Base-by-base conservation (phyloP, 2,888 invertebrate species). In the Netelia inedita region DNA sequence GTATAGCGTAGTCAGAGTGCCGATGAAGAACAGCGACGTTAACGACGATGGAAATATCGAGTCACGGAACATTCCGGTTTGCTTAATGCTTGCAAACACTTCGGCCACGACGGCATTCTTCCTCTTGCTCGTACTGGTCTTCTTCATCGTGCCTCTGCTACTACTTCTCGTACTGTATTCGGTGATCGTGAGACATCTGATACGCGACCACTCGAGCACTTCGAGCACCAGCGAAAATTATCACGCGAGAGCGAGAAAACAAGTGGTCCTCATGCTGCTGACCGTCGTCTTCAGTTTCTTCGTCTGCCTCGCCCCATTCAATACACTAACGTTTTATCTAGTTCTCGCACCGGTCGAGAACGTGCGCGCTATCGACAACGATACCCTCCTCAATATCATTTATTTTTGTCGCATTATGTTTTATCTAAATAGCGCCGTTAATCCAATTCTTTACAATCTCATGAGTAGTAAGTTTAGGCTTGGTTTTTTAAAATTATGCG, bases 391-490 rank as follows among this genome's bases (percentile, higher is more conserved):
- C 92, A 97, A 96, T 91, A 94, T 98, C 69, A 94, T 98, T 46
- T 97, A 97, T 93, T 97, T 98, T 92, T 97, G 97, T 86, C 95
- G 98, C 87, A 96, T 98, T 69, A 97, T 98, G 97, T 94, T 97
- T 74, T 98, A 98, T 91, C 95, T 98, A 85, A 98, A 98, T 94
- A 98, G 98, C 2, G 98, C 98, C 57, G 96, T 98, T 88, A 98
- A 98, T 94, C 98, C 98, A 0, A 97, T 98, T 88, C 94, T 98
- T n/a, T 98, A 98, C 93, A 98, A 98, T 93, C 94, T 98, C 86
- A 98, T 98, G 97, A 98, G 98, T 59, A 97, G 98, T 1, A 98
- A 98, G 94, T 98, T 98, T 92, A 96, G 98, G 1, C 95, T 96
- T 79, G 97, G 97, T 0, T 98, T 98, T 90, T 94, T 96, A 79